Conservation (phyloP, 2,888 invertebrate species). For the Spatulosminthurus flaviceps region DNA sequence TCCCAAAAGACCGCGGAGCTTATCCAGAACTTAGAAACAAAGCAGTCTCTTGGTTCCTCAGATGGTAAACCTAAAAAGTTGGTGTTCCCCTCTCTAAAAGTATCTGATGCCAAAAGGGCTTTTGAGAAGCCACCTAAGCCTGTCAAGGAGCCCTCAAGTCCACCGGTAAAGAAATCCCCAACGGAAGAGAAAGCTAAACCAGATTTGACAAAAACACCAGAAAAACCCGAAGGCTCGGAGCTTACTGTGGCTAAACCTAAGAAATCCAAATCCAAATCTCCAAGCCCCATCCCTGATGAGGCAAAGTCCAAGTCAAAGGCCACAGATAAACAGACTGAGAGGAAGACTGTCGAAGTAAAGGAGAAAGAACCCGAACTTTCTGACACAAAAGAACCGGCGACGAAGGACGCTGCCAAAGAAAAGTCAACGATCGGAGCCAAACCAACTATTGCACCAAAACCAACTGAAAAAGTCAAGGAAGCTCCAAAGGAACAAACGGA, state of each 20-base stretch:
- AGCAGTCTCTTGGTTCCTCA: conserved; percentile 45
- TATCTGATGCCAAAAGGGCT: conserved; percentile 85
- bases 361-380: conserved; percentile 61
- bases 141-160: conserved; percentile 36
- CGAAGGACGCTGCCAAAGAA: conserved; percentile 60
- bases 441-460: neutral
- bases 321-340: neutral
- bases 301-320: neutral
- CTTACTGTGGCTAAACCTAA: conserved; percentile 17
- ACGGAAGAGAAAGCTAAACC: neutral
- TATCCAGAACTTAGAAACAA: conserved; percentile 62
- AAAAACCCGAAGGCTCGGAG: conserved; percentile 11
- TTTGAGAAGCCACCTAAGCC: conserved; percentile 68
- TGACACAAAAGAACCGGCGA: conserved; percentile 65
- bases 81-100: conserved; percentile 82
- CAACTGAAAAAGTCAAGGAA: conserved; percentile 21
- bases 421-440: neutral
- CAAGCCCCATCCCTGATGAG: conserved; percentile 35
- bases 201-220: neutral
- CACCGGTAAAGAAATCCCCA: conserved; percentile 10
- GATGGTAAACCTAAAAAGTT: conserved; percentile 73
- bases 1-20: conserved; percentile 63
- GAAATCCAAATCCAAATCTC: conserved; percentile 43
- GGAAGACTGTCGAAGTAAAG: neutral
- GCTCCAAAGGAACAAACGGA: neutral